Evolutionary conservation across 2,888 invertebrate species (phyloP).

Genomic region (Diarsia rubi): DNA sequence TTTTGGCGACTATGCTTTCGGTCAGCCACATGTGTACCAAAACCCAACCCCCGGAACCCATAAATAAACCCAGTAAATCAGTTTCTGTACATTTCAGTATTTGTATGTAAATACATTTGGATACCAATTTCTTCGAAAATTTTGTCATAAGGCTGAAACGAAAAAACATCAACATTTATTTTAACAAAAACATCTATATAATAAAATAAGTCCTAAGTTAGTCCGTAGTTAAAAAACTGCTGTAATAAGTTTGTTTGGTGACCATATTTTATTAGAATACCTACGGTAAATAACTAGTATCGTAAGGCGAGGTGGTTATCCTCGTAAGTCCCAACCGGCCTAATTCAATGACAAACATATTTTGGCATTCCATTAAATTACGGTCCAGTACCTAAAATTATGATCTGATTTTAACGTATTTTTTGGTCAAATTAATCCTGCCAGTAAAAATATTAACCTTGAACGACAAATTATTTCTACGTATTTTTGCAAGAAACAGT

Average conservation of each 20-base stretch:
- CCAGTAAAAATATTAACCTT: too few species aligned
- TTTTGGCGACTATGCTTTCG: constrained; percentile 95
- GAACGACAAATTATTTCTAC: too few species aligned
- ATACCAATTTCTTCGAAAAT: constrained; percentile 98
- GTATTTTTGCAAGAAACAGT: too few species aligned
- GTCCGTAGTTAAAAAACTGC: background rate
- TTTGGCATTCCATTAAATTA: too few species aligned
- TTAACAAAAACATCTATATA: constrained; percentile 11
- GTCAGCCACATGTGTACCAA: constrained; percentile 97
- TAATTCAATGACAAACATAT: too few species aligned
- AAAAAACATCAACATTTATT: constrained; percentile 60
- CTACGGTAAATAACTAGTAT: background rate
- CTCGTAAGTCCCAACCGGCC: too few species aligned
- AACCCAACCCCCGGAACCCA: constrained; percentile 98
- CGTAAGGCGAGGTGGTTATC: background rate
- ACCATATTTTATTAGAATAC: constrained; percentile 11
- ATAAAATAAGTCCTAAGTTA: background rate
- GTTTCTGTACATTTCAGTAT: constrained; percentile 97
- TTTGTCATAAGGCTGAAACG: constrained; percentile 98
- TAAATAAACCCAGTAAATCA: constrained; percentile 96
- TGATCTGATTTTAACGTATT: too few species aligned
- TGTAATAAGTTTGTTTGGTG: background rate
- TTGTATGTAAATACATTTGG: constrained; percentile 98
- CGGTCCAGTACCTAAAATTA: too few species aligned
- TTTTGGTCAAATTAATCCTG: too few species aligned